Evolutionary conservation across 2,797 vertebrate species (phyloP), one percentile per base, ranked within the genome.

Genomic region (Loris lydekkerianus): DNA sequence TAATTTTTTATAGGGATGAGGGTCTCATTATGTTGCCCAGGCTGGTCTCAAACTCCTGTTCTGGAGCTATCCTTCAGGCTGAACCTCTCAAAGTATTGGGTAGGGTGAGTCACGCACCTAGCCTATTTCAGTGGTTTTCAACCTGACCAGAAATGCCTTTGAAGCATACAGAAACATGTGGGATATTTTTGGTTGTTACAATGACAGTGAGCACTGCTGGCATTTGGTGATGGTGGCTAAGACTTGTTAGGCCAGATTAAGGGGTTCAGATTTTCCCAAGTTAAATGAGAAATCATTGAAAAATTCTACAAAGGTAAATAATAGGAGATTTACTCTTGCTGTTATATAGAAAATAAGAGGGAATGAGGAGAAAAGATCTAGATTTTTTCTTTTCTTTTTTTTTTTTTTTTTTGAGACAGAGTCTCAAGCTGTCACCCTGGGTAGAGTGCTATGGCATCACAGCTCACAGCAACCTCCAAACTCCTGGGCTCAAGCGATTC

Each of bases 261-360:
- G 3, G 43, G 65, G 60, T 40, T 72, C 25, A n/a, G 43, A 65
- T 76, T 77, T 82, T 17, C 65, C 34, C 37, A 86, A 61, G 27
- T 91, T 81, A 77, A 93, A 92, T 13, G 37, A 63, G 49, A 89
- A 95, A 91, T 85, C 65, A 91, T 0, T 69, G 60, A 63, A 70
- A 95, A 93, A 61, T 77, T 49, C 86, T 89, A 63, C 49, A 34
- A 76, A 89, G 40, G 58, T 78, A 53, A 75, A 84, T n/a, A 31
- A 27, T 7, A 37, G 2, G 88, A 53, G 43, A 23, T 5, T 69
- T 69, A 67, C 27, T 56, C 67, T 67, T 49, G 75, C 69, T 89
- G n/a, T 85, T 20, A 37, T 1, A 34, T 56, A 23, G 25, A 43
- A 93, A 56, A 91, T 18, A 70, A 58, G 23, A 69, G 23, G 14